A percentile compares a stretch with the other conserved stretches of the same genome.
Evolutionary conservation across 2,797 vertebrate genomes (phyloP).

Genomic region (Oreortyx pictus): DNA sequence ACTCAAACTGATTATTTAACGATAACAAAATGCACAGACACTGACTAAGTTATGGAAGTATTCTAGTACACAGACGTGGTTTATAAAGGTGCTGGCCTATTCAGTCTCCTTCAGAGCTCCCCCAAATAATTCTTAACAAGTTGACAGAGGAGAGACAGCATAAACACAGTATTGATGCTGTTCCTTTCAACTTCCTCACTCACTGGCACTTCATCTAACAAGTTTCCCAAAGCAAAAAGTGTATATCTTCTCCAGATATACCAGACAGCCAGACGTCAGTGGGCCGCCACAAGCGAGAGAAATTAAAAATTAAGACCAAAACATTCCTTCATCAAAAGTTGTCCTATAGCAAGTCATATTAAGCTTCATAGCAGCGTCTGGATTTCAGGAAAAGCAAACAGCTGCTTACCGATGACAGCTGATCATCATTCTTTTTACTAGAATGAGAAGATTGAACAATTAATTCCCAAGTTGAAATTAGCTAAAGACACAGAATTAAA

Average conservation of each 20-base stretch:
- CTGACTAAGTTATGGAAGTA: accelerated
- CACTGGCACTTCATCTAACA: not conserved
- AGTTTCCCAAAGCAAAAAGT: not conserved
- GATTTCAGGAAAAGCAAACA: not conserved
- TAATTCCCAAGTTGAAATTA: not conserved
- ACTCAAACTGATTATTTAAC: not conserved
- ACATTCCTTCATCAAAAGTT: not conserved
- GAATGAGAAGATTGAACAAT: not conserved
- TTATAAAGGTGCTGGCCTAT: not conserved
- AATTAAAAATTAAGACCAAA: not conserved
- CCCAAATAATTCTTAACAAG: not conserved
- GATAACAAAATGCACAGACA: not conserved
- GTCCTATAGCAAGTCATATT: not conserved
- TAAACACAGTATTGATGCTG: not conserved
- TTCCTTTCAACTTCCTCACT: not conserved
- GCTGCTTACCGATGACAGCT: not conserved
- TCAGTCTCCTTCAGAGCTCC: not conserved
- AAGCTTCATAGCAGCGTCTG: not conserved
- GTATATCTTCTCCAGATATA: not conserved
- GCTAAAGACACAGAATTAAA: not conserved
- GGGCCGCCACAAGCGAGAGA: not conserved
- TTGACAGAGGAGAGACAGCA: not conserved
- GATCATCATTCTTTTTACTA: not conserved
- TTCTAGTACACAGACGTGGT: not conserved
- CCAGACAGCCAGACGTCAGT: not conserved